Evolutionary conservation across 2,113 vertebrate genomes (phyloP).

Genomic region (Rhynchopsitta pachyrhyncha): DNA sequence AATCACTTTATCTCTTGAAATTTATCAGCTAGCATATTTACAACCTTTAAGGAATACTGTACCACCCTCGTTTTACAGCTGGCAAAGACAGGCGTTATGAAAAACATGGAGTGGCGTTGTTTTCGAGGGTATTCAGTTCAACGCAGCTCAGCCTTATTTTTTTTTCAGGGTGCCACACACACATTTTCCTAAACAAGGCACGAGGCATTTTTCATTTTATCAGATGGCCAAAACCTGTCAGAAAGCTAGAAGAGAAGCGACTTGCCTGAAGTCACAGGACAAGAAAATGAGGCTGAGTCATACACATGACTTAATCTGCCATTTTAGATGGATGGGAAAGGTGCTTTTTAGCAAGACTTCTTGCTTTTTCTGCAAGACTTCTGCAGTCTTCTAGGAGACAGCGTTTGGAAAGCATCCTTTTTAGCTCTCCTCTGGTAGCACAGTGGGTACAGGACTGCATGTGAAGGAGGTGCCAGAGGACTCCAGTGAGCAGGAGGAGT

Average conservation of each 20-base stretch:
- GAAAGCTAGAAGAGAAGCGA: background rate
- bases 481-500: background rate
- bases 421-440: background rate
- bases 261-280: conserved; percentile 11
- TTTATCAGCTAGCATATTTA: fast-evolving
- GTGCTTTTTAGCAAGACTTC: background rate
- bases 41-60: too few relatives aligned
- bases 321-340: conserved; percentile 16
- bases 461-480: background rate
- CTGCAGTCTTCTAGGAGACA: background rate
- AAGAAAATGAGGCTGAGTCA: conserved; percentile 33
- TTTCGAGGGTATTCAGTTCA: background rate
- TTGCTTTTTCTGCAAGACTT: background rate
- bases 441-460: fast-evolving
- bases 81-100: background rate
- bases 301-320: background rate
- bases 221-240: background rate
- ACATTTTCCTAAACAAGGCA: background rate
- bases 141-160: background rate
- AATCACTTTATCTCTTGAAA: fast-evolving
- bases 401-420: background rate
- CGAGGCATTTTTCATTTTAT: background rate
- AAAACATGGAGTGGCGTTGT: fast-evolving
- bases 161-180: background rate
- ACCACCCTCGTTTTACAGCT: background rate